Base-by-base conservation (phyloP, 2,888 invertebrate species). In the Eurytoma californica region DNA sequence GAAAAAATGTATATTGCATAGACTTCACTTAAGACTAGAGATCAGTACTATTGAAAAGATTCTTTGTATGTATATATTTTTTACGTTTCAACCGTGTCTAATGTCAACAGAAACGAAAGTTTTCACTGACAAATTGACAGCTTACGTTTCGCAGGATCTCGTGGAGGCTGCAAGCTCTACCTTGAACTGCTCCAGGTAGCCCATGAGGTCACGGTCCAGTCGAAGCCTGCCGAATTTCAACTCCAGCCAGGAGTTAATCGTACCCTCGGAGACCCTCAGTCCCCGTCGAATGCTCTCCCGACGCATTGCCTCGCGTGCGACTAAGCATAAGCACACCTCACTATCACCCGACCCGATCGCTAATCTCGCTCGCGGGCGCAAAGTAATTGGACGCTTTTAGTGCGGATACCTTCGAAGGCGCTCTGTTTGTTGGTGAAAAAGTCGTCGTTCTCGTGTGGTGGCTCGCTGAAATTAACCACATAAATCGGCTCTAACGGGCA, bases 401-500 rank as follows among this genome's bases (percentile, higher is more conserved):
- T 53, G 49, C 12, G 49, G 61, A 72, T 5, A 82, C 80, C 75
- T 4, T 77, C 65, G 58, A 79, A 74, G 3, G 77, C 79, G 18
- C 65, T 65, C 14, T 20, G 66, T 39, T 76, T 53, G 63, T 68
- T 68, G 53, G 24, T n/a, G 55, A 82, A 20, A 73, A 49, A 20
- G 39, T 53, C 77, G 9, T 4, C 53, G 1, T 49, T 16, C 16
- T 13, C 47, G 39, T 30, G 7, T 3, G 47, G 61, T 5, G 79
- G 58, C 20, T 72, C 81, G 7, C 66, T 55, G 49, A 86, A 87
- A 81, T 88, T 88, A 3, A 86, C 83, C 3, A 88, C 87, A 79
- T 88, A 89, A 69, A 89, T 84, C 1, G 86, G 86, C 51, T 88
- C 86, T 30, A 85, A 55, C 0, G 88, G 87, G 47, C 86, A 87